phyloP scores from a whole-genome alignment of 2,797 vertebrate species.

The Xenopus petersii region DNA sequence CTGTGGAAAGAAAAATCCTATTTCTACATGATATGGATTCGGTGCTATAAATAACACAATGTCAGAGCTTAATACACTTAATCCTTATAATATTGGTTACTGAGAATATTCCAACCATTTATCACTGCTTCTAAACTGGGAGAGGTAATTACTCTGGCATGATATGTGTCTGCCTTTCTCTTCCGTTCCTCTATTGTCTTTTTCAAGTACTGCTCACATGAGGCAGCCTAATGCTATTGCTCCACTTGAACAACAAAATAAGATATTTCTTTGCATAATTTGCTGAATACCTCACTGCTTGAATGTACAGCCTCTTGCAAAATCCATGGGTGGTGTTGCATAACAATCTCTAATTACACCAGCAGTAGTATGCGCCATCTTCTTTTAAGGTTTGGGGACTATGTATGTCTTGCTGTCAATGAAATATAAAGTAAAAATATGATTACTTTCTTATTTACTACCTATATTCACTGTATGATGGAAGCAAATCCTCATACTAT shows the following conservation, averaged over 20 bases:
- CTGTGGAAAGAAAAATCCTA: background rate
- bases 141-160: slow-evolving; percentile 13
- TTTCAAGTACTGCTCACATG: slow-evolving; percentile 16
- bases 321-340: slow-evolving; percentile 2
- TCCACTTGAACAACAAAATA: slow-evolving; percentile 17
- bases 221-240: slow-evolving; percentile 22
- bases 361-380: slow-evolving; percentile 3
- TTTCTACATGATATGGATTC: background rate
- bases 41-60: slow-evolving; percentile 10
- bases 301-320: background rate
- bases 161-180: slow-evolving; percentile 28
- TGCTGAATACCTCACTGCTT: slow-evolving; percentile 14
- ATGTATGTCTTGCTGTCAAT: background rate
- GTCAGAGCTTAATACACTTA: slow-evolving; percentile 17
- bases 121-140: slow-evolving; percentile 25
- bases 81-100: slow-evolving; percentile 17
- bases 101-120: slow-evolving; percentile 26
- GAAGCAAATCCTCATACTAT: too few relatives aligned
- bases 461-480: too few relatives aligned
- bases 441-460: too few relatives aligned
- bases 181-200: slow-evolving; percentile 21
- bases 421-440: background rate
- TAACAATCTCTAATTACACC: slow-evolving; percentile 14
- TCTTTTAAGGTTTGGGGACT: background rate
- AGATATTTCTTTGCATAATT: slow-evolving; percentile 30